Base-by-base conservation (phyloP, 1,140 invertebrate species). In the Euwallacea fornicatus region DNA sequence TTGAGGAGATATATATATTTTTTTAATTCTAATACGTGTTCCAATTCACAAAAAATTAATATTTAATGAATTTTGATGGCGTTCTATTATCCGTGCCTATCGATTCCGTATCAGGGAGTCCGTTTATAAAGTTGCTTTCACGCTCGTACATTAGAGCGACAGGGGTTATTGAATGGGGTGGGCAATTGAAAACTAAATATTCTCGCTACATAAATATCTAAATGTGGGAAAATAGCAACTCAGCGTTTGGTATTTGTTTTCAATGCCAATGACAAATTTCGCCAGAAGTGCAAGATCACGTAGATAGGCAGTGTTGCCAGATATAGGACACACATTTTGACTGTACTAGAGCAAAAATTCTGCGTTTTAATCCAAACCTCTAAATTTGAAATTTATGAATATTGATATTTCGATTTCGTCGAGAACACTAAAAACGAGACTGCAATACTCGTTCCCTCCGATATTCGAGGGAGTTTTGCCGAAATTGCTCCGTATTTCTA, bases 331-430 rank as follows among this genome's bases (percentile, higher is more conserved):
- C 21, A 33, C 4, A 2, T 33, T 33, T 33, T 33, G 21, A 33
- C 21, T 33, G 21, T 33, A 33, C 4, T 33, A 33, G 21, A 2
- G 21, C 21, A 33, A 33, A 33, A 33, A 33, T 33, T 50, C 46
- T 50, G 46, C 13, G 13, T 50, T 50, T 50, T 50, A 50, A 59
- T 59, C 56, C 33, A 21, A 33, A 33, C 21, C 56, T 8, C 8
- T 73, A 62, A 71, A 73, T 75, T 73, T 41, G 13, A 65, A 73
- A 75, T 75, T 75, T 75, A 75, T 75, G 71, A 75, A 75, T 73
- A 73, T 75, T 75, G 73, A 69, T 71, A 66, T 75, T 64, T 75
- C 64, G 71, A 72, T 72, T 74, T 74, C 61, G 47, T 15, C 7
- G 61, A 33, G 21, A 33, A 33, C 21, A 33, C 43, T 59, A 59